A percentile compares a stretch with the other conserved stretches of the same genome.
Evolutionary conservation across 2,888 invertebrate genomes (phyloP).

Genomic region (Ichneumoninae sp.): DNA sequence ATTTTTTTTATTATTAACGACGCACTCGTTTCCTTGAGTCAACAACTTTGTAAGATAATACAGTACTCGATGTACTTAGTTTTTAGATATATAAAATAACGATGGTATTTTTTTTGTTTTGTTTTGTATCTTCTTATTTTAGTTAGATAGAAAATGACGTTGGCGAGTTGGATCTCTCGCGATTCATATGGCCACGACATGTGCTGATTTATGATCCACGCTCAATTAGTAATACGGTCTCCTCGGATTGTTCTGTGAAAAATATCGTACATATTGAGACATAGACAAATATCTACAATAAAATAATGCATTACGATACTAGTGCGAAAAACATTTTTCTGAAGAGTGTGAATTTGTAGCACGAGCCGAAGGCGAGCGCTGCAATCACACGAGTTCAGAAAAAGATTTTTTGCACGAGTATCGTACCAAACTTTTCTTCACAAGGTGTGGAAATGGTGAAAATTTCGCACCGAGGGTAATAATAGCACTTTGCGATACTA

Average conservation of each 20-base stretch:
- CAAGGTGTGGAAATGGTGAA: too few species aligned
- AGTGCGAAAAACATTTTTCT: background rate
- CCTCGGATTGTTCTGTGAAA: slow-evolving; percentile 93
- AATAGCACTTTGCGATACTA: too few species aligned
- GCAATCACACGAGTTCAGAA: too few species aligned
- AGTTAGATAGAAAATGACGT: slow-evolving; percentile 69
- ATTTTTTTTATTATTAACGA: slow-evolving; percentile 69
- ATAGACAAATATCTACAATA: background rate
- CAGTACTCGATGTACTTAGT: slow-evolving; percentile 60
- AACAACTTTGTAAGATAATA: slow-evolving; percentile 67
- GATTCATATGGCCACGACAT: slow-evolving; percentile 44
- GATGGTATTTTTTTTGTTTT: slow-evolving; percentile 64
- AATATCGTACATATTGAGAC: slow-evolving; percentile 65
- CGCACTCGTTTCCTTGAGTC: slow-evolving; percentile 61
- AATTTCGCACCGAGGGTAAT: too few species aligned
- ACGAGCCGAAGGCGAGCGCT: too few species aligned
- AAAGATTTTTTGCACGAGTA: too few species aligned
- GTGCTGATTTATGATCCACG: slow-evolving; percentile 42
- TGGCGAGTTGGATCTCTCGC: slow-evolving; percentile 49
- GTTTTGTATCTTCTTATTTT: slow-evolving; percentile 37
- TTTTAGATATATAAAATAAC: slow-evolving; percentile 78
- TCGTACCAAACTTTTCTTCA: too few species aligned
- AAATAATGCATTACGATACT: background rate
- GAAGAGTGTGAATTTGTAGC: too few species aligned
- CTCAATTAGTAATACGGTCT: slow-evolving; percentile 91